A percentile compares a stretch with the other conserved stretches of the same genome.
phyloP scores from a whole-genome alignment of 2,888 invertebrate species.

The Drosophila siamana region DNA sequence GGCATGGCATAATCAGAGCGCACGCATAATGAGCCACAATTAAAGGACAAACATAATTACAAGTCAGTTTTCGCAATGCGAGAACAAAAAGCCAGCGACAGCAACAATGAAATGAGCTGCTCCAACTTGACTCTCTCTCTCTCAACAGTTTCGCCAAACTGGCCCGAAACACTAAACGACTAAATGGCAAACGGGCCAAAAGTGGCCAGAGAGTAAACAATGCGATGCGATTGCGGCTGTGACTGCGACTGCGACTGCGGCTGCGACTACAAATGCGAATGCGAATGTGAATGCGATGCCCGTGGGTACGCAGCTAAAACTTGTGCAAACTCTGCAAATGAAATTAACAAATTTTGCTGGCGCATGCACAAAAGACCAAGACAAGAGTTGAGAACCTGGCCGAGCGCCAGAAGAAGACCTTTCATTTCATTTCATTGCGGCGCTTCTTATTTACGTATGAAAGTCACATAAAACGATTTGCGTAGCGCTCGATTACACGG shows the following conservation, averaged over 20 bases:
- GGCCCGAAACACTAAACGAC: slow-evolving; percentile 10
- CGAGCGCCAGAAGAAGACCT: neutral
- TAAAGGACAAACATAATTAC: slow-evolving; percentile 80
- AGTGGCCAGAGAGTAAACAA: slow-evolving; percentile 48
- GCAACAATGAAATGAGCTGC: slow-evolving; percentile 5
- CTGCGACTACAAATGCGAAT: neutral
- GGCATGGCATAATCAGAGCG: slow-evolving; percentile 71
- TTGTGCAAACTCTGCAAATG: slow-evolving; percentile 77
- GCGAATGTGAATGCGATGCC: slow-evolving; percentile 2
- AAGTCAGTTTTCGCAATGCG: slow-evolving; percentile 49
- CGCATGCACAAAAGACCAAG: slow-evolving; percentile 66
- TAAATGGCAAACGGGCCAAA: slow-evolving; percentile 8
- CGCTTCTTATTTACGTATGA: slow-evolving; percentile 73
- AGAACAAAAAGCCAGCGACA: slow-evolving; percentile 28
- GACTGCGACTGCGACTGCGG: no score
- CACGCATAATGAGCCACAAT: slow-evolving; percentile 78
- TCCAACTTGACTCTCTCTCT: no score
- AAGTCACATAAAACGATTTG: slow-evolving; percentile 79
- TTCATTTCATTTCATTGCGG: slow-evolving; percentile 1
- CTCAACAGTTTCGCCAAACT: no score
- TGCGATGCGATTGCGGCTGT: no score
- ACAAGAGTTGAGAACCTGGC: neutral
- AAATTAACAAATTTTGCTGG: slow-evolving; percentile 76
- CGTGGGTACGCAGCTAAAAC: slow-evolving; percentile 21
- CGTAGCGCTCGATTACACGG: slow-evolving; percentile 67